Evolutionary conservation across 2,888 invertebrate species (phyloP), one percentile per base, ranked within the genome.

Genomic region (Phrixothrix hirtus): DNA sequence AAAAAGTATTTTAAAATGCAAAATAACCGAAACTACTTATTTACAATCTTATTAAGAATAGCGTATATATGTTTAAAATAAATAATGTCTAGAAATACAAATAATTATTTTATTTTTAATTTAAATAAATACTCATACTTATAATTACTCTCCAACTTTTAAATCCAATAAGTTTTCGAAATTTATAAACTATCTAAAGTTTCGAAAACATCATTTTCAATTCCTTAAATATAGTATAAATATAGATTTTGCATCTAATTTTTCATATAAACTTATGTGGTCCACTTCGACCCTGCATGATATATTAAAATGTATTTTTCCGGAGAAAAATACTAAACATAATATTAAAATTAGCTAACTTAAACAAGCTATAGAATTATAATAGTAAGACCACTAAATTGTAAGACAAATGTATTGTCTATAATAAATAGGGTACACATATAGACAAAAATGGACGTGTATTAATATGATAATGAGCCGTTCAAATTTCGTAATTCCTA

Each of bases 401-500:
- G 7, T 37, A 39, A 47, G 47, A 47, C 41, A 47, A 47, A 11
- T 11, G 39, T 41, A 34, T 42, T 36, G 49, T 44, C 50, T 44
- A 7, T 14, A 36, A 47, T 15, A 44, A 42, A 30, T 39, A 32
- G 43, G 37, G 39, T 26, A 49, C 44, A 55, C 49, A 48, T 21
- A 35, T 41, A 55, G 44, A 49, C 45, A 39, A 44, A 45, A 55
- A 39, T 55, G 50, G 47, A 55, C 49, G 50, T 48, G 17, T 39
- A 53, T 11, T 31, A 47, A 37, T 47, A 13, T 14, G 32, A 21
- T 35, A 35, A 27, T 21, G 12, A 29, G 17, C 39, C 30, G 42
- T 67, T 89, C 91, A 94, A 73, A 93, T 92, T 78, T 94, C 92
- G 78, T 93, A 93, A 78, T 93, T 93, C 75, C 92, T 86, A 78